Evolutionary conservation across 2,888 invertebrate genomes (phyloP), one percentile per base, ranked within the genome.

Genomic region (Malachius bipustulatus): DNA sequence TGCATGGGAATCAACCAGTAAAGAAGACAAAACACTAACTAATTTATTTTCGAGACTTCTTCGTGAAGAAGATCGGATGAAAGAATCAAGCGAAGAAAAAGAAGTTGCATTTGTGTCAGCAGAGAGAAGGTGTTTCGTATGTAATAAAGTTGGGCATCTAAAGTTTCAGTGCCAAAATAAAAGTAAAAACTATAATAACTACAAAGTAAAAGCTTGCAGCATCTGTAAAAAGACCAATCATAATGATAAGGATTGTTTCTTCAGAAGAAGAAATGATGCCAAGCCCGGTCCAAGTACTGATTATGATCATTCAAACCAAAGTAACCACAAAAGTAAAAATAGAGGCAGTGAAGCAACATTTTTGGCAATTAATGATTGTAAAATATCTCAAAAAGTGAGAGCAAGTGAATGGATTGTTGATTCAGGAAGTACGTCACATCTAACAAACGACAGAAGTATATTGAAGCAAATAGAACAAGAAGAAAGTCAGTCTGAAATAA

Each of bases 1-100:
- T 4, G 33, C 40, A 24, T 40, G 40, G 40, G 34, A 40, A 19
- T 40, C 40, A 2, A 40, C 34, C 11, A 3, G 3, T 6, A 9
- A 24, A 14, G 11, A 16, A 2, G 30, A 40, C 9, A 38, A 16
- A 26, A 40, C 14, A 8, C 9, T 38, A 34, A 38, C 13, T n/a
- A 40, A 40, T 30, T 14, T 38, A 14, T 34, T 13, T 4, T 16
- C 37, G 2, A 32, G 42, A 27, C 6, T 34, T 19, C 10, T 35
- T 16, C 13, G 10, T 26, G 36, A 30, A 28, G 30, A 14, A 36
- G 12, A 24, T 4, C 14, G 32, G 10, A 16, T 32, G 4, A 34
- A 26, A 1, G n/a, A 3, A 6, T 8, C 6, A 14, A 27, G 32
- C 24, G n/a, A 9, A 1, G 26, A n/a, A 9, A n/a, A 24, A 24